These are phyloP conservation scores for Agrotis exclamationis DNA, from an alignment of 2,888 invertebrate genomes.

Conservation along the genomic window DNA sequence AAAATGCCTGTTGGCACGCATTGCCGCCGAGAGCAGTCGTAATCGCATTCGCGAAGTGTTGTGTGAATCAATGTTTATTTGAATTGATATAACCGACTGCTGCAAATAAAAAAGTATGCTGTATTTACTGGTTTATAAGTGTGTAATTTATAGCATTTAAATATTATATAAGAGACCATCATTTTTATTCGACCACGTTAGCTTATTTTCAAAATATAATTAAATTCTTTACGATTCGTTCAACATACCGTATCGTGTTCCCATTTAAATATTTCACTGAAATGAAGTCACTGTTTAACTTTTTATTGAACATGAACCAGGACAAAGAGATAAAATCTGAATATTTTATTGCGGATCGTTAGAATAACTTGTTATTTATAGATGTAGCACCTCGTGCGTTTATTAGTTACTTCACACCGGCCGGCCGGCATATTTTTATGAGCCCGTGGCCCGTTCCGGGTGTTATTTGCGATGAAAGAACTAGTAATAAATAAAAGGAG, in stretches of 20 bases:
- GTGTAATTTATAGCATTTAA: slow-evolving; percentile 9
- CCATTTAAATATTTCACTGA: slow-evolving; percentile 21
- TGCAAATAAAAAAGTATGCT: slow-evolving; percentile 22
- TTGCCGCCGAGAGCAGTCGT: slow-evolving; percentile 80
- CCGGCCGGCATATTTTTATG: slow-evolving; percentile 63
- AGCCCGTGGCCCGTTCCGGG: slow-evolving; percentile 35
- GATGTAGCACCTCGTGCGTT: slow-evolving; percentile 58
- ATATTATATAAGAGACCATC: slow-evolving; percentile 9
- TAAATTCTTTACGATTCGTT: slow-evolving; percentile 35
- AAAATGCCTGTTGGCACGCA: slow-evolving; percentile 87
- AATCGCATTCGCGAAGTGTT: slow-evolving; percentile 79
- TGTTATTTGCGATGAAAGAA: slow-evolving; percentile 52
- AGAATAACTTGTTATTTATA: slow-evolving; percentile 62
- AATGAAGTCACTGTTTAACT: slow-evolving; percentile 50
- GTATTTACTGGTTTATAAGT: slow-evolving; percentile 16
- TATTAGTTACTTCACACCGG: slow-evolving; percentile 62
- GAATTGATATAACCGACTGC: slow-evolving; percentile 51
- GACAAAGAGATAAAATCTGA: slow-evolving; percentile 47
- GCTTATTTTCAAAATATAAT: slow-evolving; percentile 30
- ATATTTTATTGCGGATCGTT: slow-evolving; percentile 57
- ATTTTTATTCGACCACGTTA: slow-evolving; percentile 3
- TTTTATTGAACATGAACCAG: slow-evolving; percentile 48
- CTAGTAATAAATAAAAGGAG: slow-evolving; percentile 5
- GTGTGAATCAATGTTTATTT: slow-evolving; percentile 68
- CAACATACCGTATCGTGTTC: slow-evolving; percentile 26